These are phyloP conservation scores for Pyrochroa serraticornis DNA, from an alignment of 2,888 invertebrate genomes.

Conservation along the genomic window DNA sequence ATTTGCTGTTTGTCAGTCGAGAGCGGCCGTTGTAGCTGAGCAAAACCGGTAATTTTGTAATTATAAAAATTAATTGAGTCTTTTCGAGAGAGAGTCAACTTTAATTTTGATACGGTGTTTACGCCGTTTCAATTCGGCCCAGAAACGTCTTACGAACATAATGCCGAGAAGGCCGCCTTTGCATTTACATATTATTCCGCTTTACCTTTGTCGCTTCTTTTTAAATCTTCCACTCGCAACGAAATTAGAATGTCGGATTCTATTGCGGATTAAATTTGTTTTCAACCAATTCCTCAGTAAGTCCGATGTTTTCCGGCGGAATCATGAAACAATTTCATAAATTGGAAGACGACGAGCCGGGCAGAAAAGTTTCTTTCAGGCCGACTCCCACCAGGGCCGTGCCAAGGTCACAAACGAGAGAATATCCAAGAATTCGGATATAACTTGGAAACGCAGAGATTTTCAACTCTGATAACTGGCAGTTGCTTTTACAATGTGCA, in stretches of 20 bases:
- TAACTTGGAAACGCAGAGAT: too few species aligned
- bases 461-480: too few species aligned
- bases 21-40: background rate
- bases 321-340: constrained; percentile 15
- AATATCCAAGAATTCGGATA: too few species aligned
- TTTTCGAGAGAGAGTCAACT: constrained; percentile 14
- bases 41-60: constrained; percentile 1
- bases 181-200: constrained; percentile 31
- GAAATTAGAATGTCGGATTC: constrained; percentile 30
- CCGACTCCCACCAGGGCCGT: background rate
- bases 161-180: constrained; percentile 16
- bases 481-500: too few species aligned
- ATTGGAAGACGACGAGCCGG: constrained; percentile 8
- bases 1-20: background rate
- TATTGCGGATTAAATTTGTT: constrained; percentile 30
- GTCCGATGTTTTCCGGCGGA: constrained; percentile 19
- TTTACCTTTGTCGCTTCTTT: constrained; percentile 30
- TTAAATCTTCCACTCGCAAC: constrained; percentile 15
- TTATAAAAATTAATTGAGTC: background rate
- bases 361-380: constrained; percentile 1
- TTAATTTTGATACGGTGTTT: constrained; percentile 21
- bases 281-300: constrained; percentile 18
- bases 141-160: constrained; percentile 30
- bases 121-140: constrained; percentile 22
- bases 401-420: background rate